Percentiles rank a stretch among this genome's conserved stretches.
Conservation (phyloP, 92 coral and sea anemone species). For the Palythoa caribaeorum region DNA sequence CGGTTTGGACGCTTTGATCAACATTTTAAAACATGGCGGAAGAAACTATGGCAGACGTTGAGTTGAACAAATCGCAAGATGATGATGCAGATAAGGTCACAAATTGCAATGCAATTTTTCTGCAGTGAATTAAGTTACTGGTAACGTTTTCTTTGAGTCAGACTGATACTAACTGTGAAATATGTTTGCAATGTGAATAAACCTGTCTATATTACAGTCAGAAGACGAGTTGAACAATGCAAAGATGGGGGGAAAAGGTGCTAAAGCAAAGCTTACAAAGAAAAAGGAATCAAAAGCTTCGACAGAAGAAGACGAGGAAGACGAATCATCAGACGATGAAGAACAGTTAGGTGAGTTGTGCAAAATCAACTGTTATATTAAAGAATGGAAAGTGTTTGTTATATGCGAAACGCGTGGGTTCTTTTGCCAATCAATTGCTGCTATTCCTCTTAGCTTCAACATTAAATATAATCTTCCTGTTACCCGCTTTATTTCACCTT, state of each 20-base stretch:
- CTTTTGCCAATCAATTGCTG: background rate
- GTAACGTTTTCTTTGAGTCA: background rate
- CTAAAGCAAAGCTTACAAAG: slow-evolving; percentile 58
- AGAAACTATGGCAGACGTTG: slow-evolving; percentile 45
- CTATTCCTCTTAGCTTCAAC: too few species aligned
- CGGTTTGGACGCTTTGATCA: slow-evolving; percentile 70
- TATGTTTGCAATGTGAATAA: background rate
- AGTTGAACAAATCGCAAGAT: slow-evolving; percentile 31
- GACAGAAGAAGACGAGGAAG: slow-evolving; percentile 64
- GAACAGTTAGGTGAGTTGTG: slow-evolving; percentile 64
- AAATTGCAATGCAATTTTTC: background rate
- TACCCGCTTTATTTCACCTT: background rate
- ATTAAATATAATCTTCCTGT: background rate
- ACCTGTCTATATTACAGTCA: background rate
- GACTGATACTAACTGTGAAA: background rate
- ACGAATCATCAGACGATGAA: slow-evolving; percentile 82
- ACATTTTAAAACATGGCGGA: slow-evolving; percentile 93
- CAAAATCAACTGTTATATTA: background rate
- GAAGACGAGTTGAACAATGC: slow-evolving; percentile 36
- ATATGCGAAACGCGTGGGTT: slow-evolving; percentile 30
- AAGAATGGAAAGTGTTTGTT: background rate
- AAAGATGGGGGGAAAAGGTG: slow-evolving; percentile 27
- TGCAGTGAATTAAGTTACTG: background rate
- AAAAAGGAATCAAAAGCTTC: slow-evolving; percentile 36
- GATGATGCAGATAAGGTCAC: slow-evolving; percentile 26